A percentile compares a stretch with the other conserved stretches of the same genome.
phyloP scores from a whole-genome alignment of 1,140 invertebrate species.

The Trichonephila clavipes region DNA sequence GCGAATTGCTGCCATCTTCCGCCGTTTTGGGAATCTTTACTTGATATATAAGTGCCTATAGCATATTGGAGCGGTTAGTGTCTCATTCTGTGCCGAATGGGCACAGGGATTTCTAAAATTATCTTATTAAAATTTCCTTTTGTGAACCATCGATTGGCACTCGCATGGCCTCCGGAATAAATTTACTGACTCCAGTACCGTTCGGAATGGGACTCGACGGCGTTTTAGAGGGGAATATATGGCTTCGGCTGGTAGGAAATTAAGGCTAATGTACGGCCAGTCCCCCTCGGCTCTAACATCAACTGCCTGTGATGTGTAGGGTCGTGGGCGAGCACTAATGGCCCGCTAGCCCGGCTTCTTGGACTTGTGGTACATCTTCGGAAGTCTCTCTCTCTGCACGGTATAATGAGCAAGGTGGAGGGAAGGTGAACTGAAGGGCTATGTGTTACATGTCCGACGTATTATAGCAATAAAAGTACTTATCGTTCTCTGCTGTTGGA shows the following conservation, averaged over 20 bases:
- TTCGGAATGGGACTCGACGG: conserved; percentile 56
- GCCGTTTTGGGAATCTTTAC: neutral
- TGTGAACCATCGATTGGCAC: conserved; percentile 68
- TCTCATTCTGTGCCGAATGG: conserved; percentile 4
- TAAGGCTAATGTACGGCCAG: conserved; percentile 70
- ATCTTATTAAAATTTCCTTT: conserved; percentile 76
- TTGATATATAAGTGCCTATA: conserved; percentile 29
- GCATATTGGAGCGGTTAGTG: conserved; percentile 3
- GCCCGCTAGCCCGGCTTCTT: neutral
- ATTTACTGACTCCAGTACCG: conserved; percentile 53
- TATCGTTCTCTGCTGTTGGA: neutral
- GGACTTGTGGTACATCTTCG: conserved; percentile 5
- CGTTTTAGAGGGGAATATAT: conserved; percentile 57
- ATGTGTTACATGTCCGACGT: conserved; percentile 5
- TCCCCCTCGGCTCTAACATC: conserved; percentile 34
- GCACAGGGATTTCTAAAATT: conserved; percentile 52
- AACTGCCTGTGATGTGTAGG: conserved; percentile 56
- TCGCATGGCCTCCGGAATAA: conserved; percentile 45
- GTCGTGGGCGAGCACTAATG: conserved; percentile 28
- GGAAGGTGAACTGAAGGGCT: conserved; percentile 3
- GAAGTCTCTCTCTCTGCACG: conserved; percentile 29
- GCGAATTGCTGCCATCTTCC: neutral
- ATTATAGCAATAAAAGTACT: conserved; percentile 40
- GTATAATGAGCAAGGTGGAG: conserved; percentile 19
- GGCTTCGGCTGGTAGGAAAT: conserved; percentile 53